phyloP scores from a whole-genome alignment of 2,888 invertebrate species.

The Chorisops tibialis region DNA sequence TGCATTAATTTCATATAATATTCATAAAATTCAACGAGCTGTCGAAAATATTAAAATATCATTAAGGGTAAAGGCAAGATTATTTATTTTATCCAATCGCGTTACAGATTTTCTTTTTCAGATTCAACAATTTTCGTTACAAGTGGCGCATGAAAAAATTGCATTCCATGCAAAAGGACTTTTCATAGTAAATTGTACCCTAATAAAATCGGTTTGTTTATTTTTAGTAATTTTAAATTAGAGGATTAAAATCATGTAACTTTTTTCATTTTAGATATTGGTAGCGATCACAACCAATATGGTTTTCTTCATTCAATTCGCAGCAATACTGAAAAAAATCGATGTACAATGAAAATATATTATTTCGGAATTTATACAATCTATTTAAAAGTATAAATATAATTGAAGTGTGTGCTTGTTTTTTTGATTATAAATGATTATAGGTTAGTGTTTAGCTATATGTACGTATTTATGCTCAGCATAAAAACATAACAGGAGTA shows the following conservation, averaged over 20 bases:
- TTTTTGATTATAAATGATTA: too few relatives aligned
- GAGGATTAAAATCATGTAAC: neutral
- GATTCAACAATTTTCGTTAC: conserved; percentile 1
- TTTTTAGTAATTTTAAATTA: neutral
- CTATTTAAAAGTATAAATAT: too few relatives aligned
- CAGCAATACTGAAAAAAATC: neutral
- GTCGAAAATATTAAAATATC: neutral
- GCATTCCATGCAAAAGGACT: neutral
- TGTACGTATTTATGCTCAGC: too few relatives aligned
- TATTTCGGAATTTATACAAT: too few relatives aligned
- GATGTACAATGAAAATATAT: too few relatives aligned
- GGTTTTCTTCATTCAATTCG: conserved; percentile 2
- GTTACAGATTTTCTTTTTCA: conserved; percentile 1
- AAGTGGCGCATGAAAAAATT: neutral
- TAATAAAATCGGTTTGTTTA: conserved; percentile 6
- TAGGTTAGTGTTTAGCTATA: too few relatives aligned
- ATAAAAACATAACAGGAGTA: too few relatives aligned
- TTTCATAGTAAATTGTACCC: neutral
- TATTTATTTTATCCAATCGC: neutral
- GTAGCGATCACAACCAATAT: neutral
- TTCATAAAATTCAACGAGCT: neutral
- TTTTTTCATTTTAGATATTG: conserved; percentile 3
- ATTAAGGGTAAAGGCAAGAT: neutral
- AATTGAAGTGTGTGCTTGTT: too few relatives aligned
- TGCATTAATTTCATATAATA: neutral